phyloP scores from a whole-genome alignment of 1,140 invertebrate species.

The Sycobia sp. region DNA sequence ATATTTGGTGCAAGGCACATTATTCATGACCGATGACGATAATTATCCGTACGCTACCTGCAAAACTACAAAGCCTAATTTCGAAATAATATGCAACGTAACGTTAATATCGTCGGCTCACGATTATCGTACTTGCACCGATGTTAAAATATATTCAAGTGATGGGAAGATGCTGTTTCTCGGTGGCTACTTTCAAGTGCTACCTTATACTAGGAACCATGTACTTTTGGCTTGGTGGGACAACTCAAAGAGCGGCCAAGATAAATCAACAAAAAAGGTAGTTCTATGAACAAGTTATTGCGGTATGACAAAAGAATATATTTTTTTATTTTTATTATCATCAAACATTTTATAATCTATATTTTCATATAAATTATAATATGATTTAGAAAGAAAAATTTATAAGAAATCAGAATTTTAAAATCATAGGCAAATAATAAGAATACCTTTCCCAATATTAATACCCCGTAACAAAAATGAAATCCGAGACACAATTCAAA shows the following conservation, averaged over 20 bases:
- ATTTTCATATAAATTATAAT: no score
- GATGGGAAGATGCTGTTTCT: not conserved
- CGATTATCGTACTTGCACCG: not conserved
- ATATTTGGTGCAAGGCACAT: constrained; percentile 1
- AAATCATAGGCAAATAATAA: no score
- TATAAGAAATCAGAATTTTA: no score
- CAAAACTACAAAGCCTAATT: not conserved
- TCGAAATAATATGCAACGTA: not conserved
- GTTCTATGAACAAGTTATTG: no score
- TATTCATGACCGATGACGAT: not conserved
- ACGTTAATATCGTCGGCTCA: not conserved
- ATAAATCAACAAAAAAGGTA: no score
- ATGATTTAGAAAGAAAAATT: no score
- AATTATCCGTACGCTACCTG: not conserved
- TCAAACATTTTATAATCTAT: no score
- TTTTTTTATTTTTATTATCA: no score
- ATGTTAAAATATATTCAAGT: not conserved
- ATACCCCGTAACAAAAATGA: no score
- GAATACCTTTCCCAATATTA: no score
- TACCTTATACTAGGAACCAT: not conserved
- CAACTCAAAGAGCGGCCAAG: not conserved
- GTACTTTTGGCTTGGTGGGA: not conserved
- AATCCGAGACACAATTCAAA: no score
- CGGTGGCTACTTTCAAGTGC: constrained; percentile 7
- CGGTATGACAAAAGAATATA: no score